A percentile compares a stretch with the other conserved stretches of the same genome.
These are phyloP conservation scores for Ophion costatus DNA, from an alignment of 2,888 invertebrate species.

Conservation along the genomic window DNA sequence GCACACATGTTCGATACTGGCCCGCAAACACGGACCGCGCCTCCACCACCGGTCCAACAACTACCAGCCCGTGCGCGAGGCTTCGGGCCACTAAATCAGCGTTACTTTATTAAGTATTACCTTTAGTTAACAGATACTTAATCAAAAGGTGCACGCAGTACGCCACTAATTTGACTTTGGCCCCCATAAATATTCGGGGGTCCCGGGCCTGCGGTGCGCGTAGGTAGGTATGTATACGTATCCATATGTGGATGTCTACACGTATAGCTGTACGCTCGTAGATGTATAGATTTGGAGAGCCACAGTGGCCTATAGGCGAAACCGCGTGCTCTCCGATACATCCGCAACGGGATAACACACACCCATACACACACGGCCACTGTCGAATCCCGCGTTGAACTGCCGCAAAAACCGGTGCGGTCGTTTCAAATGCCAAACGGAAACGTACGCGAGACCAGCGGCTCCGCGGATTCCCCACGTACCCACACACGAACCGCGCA, in stretches of 20 bases:
- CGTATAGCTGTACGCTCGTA: slow-evolving; percentile 10
- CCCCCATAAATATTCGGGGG: slow-evolving; percentile 83
- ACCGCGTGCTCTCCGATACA: slow-evolving; percentile 20
- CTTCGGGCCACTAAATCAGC: slow-evolving; percentile 81
- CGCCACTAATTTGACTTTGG: slow-evolving; percentile 84
- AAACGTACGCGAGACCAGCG: slow-evolving; percentile 68
- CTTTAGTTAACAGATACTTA: slow-evolving; percentile 84
- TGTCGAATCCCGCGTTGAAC: slow-evolving; percentile 57
- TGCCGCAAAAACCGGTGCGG: slow-evolving; percentile 66
- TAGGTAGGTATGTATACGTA: slow-evolving; percentile 42
- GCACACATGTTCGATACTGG: slow-evolving; percentile 57
- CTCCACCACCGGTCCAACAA: slow-evolving; percentile 53
- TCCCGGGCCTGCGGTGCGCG: slow-evolving; percentile 69
- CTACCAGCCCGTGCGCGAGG: slow-evolving; percentile 63
- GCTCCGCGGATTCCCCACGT: slow-evolving; percentile 51
- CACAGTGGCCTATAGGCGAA: slow-evolving; percentile 19
- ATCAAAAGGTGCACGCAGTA: slow-evolving; percentile 84
- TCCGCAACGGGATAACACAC: slow-evolving; percentile 23
- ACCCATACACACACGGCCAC: slow-evolving; percentile 35
- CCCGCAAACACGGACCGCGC: slow-evolving; percentile 53
- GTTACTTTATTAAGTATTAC: slow-evolving; percentile 84
- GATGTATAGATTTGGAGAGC: slow-evolving; percentile 5
- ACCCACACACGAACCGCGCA: slow-evolving; percentile 72
- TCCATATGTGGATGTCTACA: slow-evolving; percentile 31
- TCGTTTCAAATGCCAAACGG: slow-evolving; percentile 77